Percentiles rank a stretch among this genome's conserved stretches.
Conservation (phyloP, 1,140 invertebrate species). For the Brachionus rotundiformis region DNA sequence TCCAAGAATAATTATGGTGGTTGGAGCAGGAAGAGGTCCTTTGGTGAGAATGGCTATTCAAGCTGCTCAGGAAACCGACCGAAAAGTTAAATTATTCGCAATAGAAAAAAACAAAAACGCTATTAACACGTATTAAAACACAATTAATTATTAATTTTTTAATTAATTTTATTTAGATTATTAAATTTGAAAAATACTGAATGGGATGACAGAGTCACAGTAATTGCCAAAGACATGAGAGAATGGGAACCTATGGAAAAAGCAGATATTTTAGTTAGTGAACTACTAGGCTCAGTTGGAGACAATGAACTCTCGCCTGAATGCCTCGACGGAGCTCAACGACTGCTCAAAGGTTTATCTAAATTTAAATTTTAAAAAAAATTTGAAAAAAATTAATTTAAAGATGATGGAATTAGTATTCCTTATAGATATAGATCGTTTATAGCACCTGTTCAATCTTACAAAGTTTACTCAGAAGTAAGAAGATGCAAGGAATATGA, state of each 20-base stretch:
- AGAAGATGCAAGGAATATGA: conserved; percentile 69
- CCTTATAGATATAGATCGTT: conserved; percentile 86
- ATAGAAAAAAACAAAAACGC: conserved; percentile 98
- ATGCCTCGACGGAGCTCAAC: conserved; percentile 90
- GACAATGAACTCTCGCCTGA: conserved; percentile 98
- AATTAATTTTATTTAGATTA: conserved; percentile 65
- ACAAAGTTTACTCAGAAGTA: conserved; percentile 76
- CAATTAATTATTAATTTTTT: not conserved
- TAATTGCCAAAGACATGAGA: conserved; percentile 68
- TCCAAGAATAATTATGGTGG: conserved; percentile 60
- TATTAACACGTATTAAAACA: conserved; percentile 73
- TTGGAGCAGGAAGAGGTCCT: conserved; percentile 84
- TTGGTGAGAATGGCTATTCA: conserved; percentile 80
- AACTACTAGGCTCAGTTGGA: conserved; percentile 93
- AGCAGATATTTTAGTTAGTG: conserved; percentile 93
- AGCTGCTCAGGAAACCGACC: conserved; percentile 68
- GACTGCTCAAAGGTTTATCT: conserved; percentile 75
- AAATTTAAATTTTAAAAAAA: not conserved
- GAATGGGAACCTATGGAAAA: conserved; percentile 81
- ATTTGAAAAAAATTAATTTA: not conserved
- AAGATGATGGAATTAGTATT: conserved; percentile 85
- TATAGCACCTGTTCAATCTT: conserved; percentile 79
- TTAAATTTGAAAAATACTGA: conserved; percentile 76
- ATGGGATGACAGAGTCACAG: conserved; percentile 72
- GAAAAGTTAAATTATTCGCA: conserved; percentile 73